These are phyloP conservation scores for Bellardia bayeri DNA, from an alignment of 2,888 invertebrate genomes.

Conservation along the genomic window DNA sequence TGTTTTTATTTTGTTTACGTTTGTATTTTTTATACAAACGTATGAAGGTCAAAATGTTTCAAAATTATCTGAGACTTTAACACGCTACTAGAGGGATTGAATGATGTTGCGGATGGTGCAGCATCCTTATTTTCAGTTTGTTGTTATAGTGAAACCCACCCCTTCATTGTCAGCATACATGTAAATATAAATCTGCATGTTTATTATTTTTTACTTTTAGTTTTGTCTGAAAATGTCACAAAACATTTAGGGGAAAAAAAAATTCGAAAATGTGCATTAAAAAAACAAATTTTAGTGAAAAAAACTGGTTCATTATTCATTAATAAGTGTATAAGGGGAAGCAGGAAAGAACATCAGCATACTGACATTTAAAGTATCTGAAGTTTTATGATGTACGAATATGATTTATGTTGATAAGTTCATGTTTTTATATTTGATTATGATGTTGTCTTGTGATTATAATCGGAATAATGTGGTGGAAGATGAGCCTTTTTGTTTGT, in stretches of 20 bases:
- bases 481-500: constrained; percentile 52
- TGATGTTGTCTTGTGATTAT: constrained; percentile 61
- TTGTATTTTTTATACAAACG: constrained; percentile 14
- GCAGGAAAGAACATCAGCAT: not conserved
- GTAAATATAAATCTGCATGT: constrained; percentile 44
- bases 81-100: constrained; percentile 41
- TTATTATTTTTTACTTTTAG: constrained; percentile 55
- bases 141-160: constrained; percentile 24
- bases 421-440: constrained; percentile 66
- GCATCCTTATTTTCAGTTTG: constrained; percentile 18
- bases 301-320: constrained; percentile 52
- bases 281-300: constrained; percentile 16
- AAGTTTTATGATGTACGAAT: constrained; percentile 40
- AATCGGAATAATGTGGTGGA: constrained; percentile 59
- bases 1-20: not conserved
- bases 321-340: constrained; percentile 15
- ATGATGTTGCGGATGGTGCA: constrained; percentile 24
- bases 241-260: constrained; percentile 30
- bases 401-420: constrained; percentile 48
- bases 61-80: constrained; percentile 64
- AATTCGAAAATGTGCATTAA: constrained; percentile 18
- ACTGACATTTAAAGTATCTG: constrained; percentile 47
- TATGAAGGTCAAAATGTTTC: constrained; percentile 66
- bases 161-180: constrained; percentile 1
- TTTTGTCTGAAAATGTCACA: constrained; percentile 57